Conservation (phyloP, 2,113 vertebrate genomes). For the Edolisoma coerulescens region DNA sequence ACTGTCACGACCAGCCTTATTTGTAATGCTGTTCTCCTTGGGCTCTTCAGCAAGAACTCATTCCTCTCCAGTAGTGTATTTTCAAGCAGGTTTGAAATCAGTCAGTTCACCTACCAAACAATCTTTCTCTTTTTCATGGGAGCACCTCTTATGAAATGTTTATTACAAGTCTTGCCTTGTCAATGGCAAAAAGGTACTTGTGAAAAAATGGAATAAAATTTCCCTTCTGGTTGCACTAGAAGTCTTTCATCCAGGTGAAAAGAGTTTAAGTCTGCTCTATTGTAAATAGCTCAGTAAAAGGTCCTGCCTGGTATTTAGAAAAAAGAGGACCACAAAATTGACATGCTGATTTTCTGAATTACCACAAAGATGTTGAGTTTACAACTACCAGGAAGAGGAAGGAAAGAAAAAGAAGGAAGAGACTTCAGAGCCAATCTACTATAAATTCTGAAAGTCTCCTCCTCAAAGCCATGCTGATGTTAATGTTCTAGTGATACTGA, state of each 20-base stretch:
- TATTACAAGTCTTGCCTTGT: not conserved
- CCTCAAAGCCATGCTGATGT: not conserved
- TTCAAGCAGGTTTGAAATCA: not conserved
- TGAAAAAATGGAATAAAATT: not conserved
- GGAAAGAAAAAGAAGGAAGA: not conserved
- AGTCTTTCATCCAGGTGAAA: not conserved
- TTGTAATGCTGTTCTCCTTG: not conserved
- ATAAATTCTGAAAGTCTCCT: not conserved
- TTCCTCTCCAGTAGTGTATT: not conserved
- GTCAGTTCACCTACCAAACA: not conserved
- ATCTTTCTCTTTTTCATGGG: not conserved
- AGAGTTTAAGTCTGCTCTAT: not conserved
- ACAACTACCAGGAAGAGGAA: not conserved
- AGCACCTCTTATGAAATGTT: not conserved
- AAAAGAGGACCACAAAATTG: not conserved
- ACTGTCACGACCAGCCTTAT: not conserved
- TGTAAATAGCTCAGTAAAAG: not conserved
- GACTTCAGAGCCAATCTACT: not conserved
- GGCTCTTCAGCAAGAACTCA: not conserved
- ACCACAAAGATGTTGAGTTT: not conserved
- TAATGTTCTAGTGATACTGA: not conserved
- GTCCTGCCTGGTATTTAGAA: not conserved
- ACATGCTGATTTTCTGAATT: not conserved
- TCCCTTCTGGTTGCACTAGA: not conserved
- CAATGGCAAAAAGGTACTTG: not conserved